Evolutionary conservation across 2,113 vertebrate genomes (phyloP).

Genomic region (Dinomys branickii): DNA sequence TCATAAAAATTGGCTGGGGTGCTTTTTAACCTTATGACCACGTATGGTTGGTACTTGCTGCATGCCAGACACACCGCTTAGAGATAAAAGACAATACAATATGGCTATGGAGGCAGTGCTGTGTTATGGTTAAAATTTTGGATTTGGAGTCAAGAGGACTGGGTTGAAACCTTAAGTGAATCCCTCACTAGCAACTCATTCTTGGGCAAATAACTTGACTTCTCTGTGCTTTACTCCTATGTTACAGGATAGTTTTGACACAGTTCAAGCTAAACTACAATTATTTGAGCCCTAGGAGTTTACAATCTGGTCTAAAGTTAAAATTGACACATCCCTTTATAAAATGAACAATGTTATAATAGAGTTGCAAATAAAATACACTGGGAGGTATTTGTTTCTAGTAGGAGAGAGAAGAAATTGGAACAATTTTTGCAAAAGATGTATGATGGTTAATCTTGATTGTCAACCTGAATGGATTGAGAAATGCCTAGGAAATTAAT

Average conservation of each 20-base stretch:
- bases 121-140: background rate
- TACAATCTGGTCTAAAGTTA: background rate
- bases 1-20: background rate
- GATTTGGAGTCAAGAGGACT: background rate
- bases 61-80: background rate
- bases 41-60: background rate
- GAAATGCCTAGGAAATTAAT: background rate
- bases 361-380: constrained; percentile 8
- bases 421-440: background rate
- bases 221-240: background rate
- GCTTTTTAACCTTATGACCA: background rate
- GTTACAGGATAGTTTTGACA: background rate
- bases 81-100: background rate
- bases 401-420: background rate
- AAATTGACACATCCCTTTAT: background rate
- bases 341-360: background rate
- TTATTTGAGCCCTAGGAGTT: constrained; percentile 30
- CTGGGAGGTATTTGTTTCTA: background rate
- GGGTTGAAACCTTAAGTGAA: background rate
- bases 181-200: background rate
- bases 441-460: background rate
- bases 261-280: background rate
- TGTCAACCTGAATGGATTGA: background rate
- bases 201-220: background rate
- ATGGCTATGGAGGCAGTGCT: background rate